These are phyloP conservation scores for Urechis unicinctus DNA, from an alignment of 2,888 invertebrate genomes.

Conservation along the genomic window DNA sequence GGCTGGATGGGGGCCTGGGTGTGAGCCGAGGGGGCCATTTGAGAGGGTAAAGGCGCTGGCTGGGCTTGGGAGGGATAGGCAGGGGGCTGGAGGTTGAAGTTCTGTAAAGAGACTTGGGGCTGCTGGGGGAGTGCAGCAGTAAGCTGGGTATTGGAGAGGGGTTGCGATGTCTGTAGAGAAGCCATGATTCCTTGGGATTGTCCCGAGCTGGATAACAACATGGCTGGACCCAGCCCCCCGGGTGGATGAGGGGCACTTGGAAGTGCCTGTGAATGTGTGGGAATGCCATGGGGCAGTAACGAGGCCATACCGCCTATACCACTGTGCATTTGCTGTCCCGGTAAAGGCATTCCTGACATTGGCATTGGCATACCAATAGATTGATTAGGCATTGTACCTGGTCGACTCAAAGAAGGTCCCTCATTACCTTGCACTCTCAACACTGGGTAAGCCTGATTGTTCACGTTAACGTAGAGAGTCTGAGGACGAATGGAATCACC, in stretches of 20 bases:
- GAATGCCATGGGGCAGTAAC: not conserved
- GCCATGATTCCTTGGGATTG: not conserved
- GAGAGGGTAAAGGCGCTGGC: not conserved
- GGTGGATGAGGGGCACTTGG: not conserved
- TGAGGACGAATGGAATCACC: constrained; percentile 1
- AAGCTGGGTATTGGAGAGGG: not conserved
- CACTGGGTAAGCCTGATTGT: constrained; percentile 9
- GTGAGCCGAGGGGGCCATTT: not conserved
- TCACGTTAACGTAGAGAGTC: constrained; percentile 14
- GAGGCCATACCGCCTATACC: not conserved
- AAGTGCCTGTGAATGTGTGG: not conserved
- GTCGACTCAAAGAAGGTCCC: not conserved
- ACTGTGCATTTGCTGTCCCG: not conserved
- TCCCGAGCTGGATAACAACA: too few species aligned
- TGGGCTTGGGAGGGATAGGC: not conserved
- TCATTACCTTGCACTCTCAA: not conserved
- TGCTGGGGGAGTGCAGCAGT: not conserved
- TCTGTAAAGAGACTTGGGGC: constrained; percentile 7
- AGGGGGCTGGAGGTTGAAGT: constrained; percentile 13
- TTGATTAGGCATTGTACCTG: not conserved
- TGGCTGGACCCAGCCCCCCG: too few species aligned
- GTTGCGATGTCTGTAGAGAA: not conserved
- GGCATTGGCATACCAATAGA: not conserved
- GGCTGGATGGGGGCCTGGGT: not conserved
- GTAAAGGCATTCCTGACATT: not conserved